Evolutionary conservation across 1,140 invertebrate species (phyloP), one percentile per base, ranked within the genome.

Genomic region (Drosophila prosaltans): DNA sequence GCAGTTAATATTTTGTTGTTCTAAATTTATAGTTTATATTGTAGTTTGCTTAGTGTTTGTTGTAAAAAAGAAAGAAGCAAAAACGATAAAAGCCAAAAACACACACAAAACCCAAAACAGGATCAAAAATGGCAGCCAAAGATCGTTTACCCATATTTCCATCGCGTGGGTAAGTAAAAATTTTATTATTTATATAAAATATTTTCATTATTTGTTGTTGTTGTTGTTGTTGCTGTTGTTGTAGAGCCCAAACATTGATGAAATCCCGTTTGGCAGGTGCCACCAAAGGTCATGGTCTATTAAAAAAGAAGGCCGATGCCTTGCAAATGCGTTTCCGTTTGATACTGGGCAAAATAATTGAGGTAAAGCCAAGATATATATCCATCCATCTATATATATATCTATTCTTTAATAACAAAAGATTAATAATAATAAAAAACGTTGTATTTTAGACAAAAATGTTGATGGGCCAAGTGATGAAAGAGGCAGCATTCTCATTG

Each of bases 261-360:
- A 97, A 97, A 91, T 93, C 95, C 70, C 95, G 98, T 85, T 94
- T 99, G 89, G 97, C 98, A 92, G 99, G 98, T 70, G 99, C 99
- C 76, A 97, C 98, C 91, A 99, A 99, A 93, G 99, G 99, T 64
- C 99, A 99, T 95, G 98, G 97, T 92, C 94, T 99, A 64, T 93
- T 99, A 58, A 99, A 99, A 93, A 99, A 99, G 94, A 99, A 99
- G 93, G 98, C 99, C 70, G 99, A 99, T 95, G 99, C 99, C 51
- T 94, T 99, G 69, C 99, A 99, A 93, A 96, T 99, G 94, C 95
- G 98, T 81, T 99, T 99, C 93, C 95, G 99, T 91, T 93, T 96
- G 93, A 99, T 99, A 93, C 93, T 99, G 55, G 96, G 97, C 81
- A 99, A 99, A 95, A 99, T 99, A 89, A 98, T 99, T 92, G 98